phyloP scores from a whole-genome alignment of 2,888 invertebrate species.

The Phymatocera aterrima region DNA sequence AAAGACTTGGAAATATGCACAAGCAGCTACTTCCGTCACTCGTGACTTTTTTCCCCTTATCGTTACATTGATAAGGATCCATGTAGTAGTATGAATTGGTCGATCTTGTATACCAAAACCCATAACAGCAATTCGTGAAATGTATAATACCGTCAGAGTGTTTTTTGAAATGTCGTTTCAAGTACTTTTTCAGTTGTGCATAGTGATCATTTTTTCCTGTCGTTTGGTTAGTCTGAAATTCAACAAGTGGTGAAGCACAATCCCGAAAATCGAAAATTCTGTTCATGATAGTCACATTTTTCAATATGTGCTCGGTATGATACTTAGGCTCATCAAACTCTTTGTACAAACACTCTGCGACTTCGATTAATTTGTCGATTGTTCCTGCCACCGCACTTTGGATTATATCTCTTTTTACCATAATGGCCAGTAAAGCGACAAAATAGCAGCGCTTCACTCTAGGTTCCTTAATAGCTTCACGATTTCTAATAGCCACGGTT shows the following conservation, averaged over 20 bases:
- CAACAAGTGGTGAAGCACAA: slow-evolving; percentile 57
- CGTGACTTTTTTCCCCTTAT: slow-evolving; percentile 57
- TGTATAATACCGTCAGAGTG: slow-evolving; percentile 66
- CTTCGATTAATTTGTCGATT: slow-evolving; percentile 67
- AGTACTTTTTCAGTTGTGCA: slow-evolving; percentile 56
- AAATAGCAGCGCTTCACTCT: slow-evolving; percentile 68
- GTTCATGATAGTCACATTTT: slow-evolving; percentile 66
- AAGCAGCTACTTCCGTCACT: slow-evolving; percentile 63
- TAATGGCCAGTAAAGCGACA: slow-evolving; percentile 64
- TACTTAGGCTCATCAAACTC: slow-evolving; percentile 62
- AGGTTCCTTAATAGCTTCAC: slow-evolving; percentile 64
- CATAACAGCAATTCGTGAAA: slow-evolving; percentile 71
- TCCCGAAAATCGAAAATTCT: slow-evolving; percentile 69
- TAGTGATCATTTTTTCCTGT: slow-evolving; percentile 57
- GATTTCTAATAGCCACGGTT: slow-evolving; percentile 59
- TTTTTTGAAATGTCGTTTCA: slow-evolving; percentile 61
- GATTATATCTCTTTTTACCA: slow-evolving; percentile 68
- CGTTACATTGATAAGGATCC: slow-evolving; percentile 68
- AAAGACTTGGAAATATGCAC: slow-evolving; percentile 62
- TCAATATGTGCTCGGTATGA: slow-evolving; percentile 66
- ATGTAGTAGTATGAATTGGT: slow-evolving; percentile 68
- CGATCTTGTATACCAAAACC: slow-evolving; percentile 68
- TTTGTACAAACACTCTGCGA: slow-evolving; percentile 64
- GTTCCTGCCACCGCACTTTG: slow-evolving; percentile 65
- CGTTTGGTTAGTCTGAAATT: slow-evolving; percentile 53